Evolutionary conservation across 2,888 invertebrate genomes (phyloP).

Genomic region (Dryobotodes eremita): DNA sequence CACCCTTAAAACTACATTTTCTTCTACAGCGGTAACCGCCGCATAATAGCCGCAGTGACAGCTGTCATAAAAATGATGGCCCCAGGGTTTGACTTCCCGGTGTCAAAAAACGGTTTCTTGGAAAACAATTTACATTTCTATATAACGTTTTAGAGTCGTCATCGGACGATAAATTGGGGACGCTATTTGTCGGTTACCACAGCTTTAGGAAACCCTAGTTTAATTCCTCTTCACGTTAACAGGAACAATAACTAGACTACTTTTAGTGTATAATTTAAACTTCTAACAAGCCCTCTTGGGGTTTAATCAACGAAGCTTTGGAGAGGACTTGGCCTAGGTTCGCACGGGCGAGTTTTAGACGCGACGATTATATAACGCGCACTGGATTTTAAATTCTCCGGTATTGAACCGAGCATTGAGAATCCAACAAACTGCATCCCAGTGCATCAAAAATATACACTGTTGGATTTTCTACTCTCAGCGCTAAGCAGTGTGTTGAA

Average conservation of each 20-base stretch:
- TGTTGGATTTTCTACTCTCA: neutral
- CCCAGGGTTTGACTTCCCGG: too few relatives aligned
- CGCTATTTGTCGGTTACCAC: too few relatives aligned
- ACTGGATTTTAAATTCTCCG: neutral
- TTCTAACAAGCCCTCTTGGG: constrained; percentile 38
- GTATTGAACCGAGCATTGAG: neutral
- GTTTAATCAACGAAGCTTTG: constrained; percentile 24
- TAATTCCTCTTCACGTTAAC: neutral
- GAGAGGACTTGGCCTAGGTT: neutral
- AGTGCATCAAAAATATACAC: neutral
- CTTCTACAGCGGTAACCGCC: too few relatives aligned
- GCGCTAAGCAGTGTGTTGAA: neutral
- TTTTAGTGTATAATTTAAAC: constrained; percentile 17
- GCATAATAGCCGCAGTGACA: too few relatives aligned
- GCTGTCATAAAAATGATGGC: too few relatives aligned
- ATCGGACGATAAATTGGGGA: too few relatives aligned
- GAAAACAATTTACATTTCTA: too few relatives aligned
- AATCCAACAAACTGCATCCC: neutral
- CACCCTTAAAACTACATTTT: neutral
- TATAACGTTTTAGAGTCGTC: too few relatives aligned
- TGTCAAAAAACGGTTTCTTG: too few relatives aligned
- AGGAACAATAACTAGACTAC: neutral
- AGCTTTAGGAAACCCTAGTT: too few relatives aligned
- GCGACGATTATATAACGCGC: neutral
- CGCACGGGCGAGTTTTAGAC: neutral